phyloP scores from a whole-genome alignment of 2,113 vertebrate species.

The Lipotes vexillifer region DNA sequence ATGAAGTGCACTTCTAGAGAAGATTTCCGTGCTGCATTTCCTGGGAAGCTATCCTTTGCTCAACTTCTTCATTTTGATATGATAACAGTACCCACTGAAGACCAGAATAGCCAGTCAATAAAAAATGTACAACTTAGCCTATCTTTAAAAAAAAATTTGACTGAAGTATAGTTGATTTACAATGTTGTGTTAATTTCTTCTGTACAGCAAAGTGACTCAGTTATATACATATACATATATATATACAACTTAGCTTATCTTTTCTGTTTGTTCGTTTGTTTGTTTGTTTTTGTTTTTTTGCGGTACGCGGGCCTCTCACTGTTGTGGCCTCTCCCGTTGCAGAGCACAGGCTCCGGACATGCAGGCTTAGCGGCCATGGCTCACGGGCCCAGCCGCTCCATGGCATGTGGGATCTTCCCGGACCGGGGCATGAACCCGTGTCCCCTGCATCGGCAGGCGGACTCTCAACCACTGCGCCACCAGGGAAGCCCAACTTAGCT shows the following conservation, averaged over 20 bases:
- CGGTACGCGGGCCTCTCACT: no score
- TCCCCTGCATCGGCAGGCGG: no score
- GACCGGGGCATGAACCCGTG: no score
- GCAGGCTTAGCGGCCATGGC: no score
- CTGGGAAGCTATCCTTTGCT: not conserved
- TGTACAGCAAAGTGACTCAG: not conserved
- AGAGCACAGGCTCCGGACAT: no score
- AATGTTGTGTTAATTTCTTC: not conserved
- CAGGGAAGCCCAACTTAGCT: no score
- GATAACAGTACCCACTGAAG: not conserved
- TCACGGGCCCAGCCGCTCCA: no score
- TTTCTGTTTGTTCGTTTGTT: no score
- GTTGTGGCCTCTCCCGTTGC: no score
- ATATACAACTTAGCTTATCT: not conserved
- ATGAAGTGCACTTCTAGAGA: not conserved
- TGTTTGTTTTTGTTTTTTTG: no score
- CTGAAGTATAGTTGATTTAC: not conserved
- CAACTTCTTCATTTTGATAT: not conserved
- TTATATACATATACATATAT: not conserved
- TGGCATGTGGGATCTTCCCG: no score
- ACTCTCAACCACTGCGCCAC: no score
- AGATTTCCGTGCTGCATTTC: not conserved
- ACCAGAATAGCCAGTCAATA: not conserved
- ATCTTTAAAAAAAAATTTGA: not conserved
- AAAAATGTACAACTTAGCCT: not conserved